A percentile compares a stretch with the other conserved stretches of the same genome.
Conservation (phyloP, 2,888 invertebrate genomes). For the Bhutanitis thaidina region DNA sequence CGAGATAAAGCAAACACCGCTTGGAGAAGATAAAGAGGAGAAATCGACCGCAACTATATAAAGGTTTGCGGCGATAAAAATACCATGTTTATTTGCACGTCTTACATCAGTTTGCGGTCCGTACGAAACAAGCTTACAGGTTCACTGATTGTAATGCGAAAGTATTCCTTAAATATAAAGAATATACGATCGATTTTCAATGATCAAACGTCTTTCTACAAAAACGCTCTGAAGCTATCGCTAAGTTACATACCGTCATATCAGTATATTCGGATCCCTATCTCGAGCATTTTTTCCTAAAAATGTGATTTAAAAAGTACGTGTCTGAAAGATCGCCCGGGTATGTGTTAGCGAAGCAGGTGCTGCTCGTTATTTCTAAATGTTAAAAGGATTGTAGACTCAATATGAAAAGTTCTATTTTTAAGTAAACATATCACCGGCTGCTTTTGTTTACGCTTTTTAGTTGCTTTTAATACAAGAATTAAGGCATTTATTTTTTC, state of each 20-base stretch:
- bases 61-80: conserved; percentile 78
- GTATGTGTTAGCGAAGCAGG: conserved; percentile 38
- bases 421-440: conserved; percentile 25
- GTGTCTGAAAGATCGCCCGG: conserved; percentile 23
- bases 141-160: conserved; percentile 36
- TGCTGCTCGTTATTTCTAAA: conserved; percentile 40
- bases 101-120: conserved; percentile 65
- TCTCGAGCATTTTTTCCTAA: conserved; percentile 55
- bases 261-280: conserved; percentile 74
- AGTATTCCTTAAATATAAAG: conserved; percentile 39
- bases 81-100: conserved; percentile 79
- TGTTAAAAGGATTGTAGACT: conserved; percentile 47
- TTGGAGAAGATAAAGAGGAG: conserved; percentile 73
- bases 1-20: conserved; percentile 76
- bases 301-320: conserved; percentile 59
- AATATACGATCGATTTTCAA: conserved; percentile 50
- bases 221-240: conserved; percentile 39
- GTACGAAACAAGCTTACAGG: conserved; percentile 51
- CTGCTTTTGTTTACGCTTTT: conserved; percentile 33
- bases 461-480: conserved; percentile 6
- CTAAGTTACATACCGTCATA: conserved; percentile 59
- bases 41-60: conserved; percentile 79
- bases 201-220: conserved; percentile 28
- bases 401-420: conserved; percentile 37
- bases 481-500: conserved; percentile 39